Base-by-base conservation (phyloP, 53 echinoderm and acorn worm species). In the Antedon mediterranea region DNA sequence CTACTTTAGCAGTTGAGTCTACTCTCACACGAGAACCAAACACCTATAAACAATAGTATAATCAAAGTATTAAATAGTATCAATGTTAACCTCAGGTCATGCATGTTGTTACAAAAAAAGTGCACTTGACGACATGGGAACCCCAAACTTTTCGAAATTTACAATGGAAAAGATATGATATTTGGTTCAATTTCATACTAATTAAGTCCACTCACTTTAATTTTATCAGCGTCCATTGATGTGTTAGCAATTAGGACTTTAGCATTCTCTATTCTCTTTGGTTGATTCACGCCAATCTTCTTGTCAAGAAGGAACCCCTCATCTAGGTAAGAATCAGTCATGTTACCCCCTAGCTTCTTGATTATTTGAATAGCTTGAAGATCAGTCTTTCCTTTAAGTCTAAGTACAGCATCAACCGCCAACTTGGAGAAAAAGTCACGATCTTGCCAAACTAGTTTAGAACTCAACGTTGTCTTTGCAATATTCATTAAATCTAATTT, bases 191-290 rank as follows among this genome's bases (percentile, higher is more conserved):
- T n/a, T n/a, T n/a, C n/a, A n/a, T n/a, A n/a, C n/a, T n/a, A n/a
- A n/a, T n/a, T 6, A 1, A 28, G n/a, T 37, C 32, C 43, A 74
- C 82, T 73, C 8, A 93, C 95, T 85, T 94, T 94, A 72, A 94
- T 86, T 83, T 94, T 91, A 76, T 94, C 91, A 43, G 95, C 91
- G 34, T 94, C 95, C 95, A 94, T 94, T 34, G 95, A 78, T 11
- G 95, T 94, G 82, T 94, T 91, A 15, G 91, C 89, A 3, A 94
- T 83, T 57, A 94, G 74, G 71, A 94, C 89, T 73, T 86, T 89
- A 31, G 95, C 95, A 72, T 94, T 94, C 75, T 94, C 95, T 0
- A 94, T 81, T 71, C 95, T 44, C 89, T 94, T 89, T n/a, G 95
- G 91, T 37, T 91, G 91, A 76, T 94, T 89, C 33, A 91, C 89